A percentile compares a stretch with the other conserved stretches of the same genome.
Evolutionary conservation across 2,888 invertebrate genomes (phyloP).

Genomic region (Stramonita haemastoma): DNA sequence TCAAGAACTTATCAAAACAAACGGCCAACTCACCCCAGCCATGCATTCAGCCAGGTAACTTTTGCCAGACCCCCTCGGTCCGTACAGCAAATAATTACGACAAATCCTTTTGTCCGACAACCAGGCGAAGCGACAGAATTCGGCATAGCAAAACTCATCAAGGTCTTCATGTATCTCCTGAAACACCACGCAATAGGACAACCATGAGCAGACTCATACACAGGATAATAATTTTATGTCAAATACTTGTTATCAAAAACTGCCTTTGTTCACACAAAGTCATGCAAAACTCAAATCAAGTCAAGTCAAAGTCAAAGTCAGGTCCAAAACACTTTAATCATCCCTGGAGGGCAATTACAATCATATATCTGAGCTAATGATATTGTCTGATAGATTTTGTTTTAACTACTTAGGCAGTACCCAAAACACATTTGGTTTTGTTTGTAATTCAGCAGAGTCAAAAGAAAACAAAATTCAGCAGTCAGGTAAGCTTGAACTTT

Average conservation of each 20-base stretch:
- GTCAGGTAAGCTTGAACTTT: too few species aligned
- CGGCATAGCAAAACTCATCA: conserved; percentile 92
- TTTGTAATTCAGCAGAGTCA: too few species aligned
- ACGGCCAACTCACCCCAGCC: conserved; percentile 76
- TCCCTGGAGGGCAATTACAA: too few species aligned
- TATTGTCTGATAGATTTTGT: too few species aligned
- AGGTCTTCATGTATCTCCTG: conserved; percentile 86
- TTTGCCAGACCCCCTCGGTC: conserved; percentile 95
- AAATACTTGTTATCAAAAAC: not conserved
- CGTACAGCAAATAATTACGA: conserved; percentile 91
- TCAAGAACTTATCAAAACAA: not conserved
- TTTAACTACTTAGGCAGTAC: too few species aligned
- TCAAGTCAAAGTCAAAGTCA: too few species aligned
- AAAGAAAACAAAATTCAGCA: too few species aligned
- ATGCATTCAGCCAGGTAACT: conserved; percentile 79
- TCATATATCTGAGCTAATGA: too few species aligned
- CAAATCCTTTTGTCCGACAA: not conserved
- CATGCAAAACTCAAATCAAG: not conserved
- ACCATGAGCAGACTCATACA: not conserved
- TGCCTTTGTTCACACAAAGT: not conserved
- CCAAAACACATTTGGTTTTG: too few species aligned
- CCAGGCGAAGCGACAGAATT: conserved; percentile 79
- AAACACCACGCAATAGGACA: conserved; percentile 19
- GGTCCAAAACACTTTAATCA: too few species aligned
- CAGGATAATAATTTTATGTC: not conserved